phyloP scores from a whole-genome alignment of 2,888 invertebrate genomes.

The Apamea crenata region DNA sequence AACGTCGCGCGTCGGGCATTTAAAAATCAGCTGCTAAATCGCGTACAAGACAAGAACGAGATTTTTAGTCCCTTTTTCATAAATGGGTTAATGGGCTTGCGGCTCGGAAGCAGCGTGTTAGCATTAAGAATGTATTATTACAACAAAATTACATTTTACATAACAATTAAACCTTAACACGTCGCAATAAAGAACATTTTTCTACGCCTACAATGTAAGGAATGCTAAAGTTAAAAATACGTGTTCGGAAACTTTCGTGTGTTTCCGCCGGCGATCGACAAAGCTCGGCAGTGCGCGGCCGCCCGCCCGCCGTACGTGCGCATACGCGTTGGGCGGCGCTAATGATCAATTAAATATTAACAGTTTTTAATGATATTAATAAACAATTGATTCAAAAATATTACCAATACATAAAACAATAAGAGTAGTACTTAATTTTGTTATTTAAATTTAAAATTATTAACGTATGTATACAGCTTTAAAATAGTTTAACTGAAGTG shows the following conservation, averaged over 20 bases:
- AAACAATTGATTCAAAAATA: constrained; percentile 40
- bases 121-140: constrained; percentile 79
- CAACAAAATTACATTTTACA: constrained; percentile 63
- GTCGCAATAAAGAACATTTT: constrained; percentile 63
- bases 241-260: constrained; percentile 81
- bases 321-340: constrained; percentile 83
- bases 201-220: constrained; percentile 64
- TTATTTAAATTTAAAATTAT: constrained; percentile 9
- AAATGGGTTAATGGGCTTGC: constrained; percentile 87
- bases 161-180: constrained; percentile 56
- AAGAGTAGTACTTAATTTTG: constrained; percentile 30
- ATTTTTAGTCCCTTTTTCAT: constrained; percentile 77
- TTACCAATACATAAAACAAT: constrained; percentile 24
- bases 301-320: constrained; percentile 85
- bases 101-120: constrained; percentile 77
- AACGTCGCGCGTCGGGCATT: constrained; percentile 38
- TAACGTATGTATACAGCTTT: constrained; percentile 63
- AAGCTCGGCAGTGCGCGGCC: constrained; percentile 79
- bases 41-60: constrained; percentile 71
- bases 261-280: constrained; percentile 75
- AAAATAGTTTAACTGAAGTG: constrained; percentile 62
- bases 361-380: constrained; percentile 46
- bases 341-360: constrained; percentile 57
- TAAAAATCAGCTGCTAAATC: constrained; percentile 54
- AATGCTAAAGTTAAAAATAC: constrained; percentile 86